Evolutionary conservation across 2,797 vertebrate genomes (phyloP).

Genomic region (Huso huso): DNA sequence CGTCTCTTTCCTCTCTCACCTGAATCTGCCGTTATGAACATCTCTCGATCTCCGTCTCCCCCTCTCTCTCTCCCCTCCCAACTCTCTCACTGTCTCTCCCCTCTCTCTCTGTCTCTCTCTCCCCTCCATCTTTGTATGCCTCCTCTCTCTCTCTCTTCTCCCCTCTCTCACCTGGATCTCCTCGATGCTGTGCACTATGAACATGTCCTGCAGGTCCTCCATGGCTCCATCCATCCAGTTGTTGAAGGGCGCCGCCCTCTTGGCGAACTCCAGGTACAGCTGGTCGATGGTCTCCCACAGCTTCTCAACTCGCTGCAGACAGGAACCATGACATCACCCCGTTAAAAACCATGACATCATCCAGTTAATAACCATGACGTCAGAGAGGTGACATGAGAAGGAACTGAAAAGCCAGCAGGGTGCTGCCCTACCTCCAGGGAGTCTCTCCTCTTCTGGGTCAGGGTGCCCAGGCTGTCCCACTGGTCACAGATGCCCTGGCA

Average conservation of each 20-base stretch:
- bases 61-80: too few relatives aligned
- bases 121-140: too few relatives aligned
- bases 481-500: conserved; percentile 90
- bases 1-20: too few relatives aligned
- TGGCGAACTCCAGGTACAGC: conserved; percentile 82
- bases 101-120: too few relatives aligned
- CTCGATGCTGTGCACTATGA: conserved; percentile 84
- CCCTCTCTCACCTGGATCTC: conserved; percentile 70
- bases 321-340: neutral
- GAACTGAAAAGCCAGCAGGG: too few relatives aligned
- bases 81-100: too few relatives aligned
- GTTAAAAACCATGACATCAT: too few relatives aligned
- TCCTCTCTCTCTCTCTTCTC: neutral
- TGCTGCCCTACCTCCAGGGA: conserved; percentile 62
- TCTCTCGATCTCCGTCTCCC: too few relatives aligned
- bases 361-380: too few relatives aligned
- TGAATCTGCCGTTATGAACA: too few relatives aligned
- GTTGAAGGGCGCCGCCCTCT: conserved; percentile 82
- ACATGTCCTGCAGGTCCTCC: conserved; percentile 89
- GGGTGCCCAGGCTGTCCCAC: conserved; percentile 83
- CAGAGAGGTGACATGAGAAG: too few relatives aligned
- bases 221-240: conserved; percentile 88
- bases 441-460: conserved; percentile 85
- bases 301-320: conserved; percentile 74
- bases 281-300: conserved; percentile 86